Percentiles rank a stretch among this genome's conserved stretches.
Evolutionary conservation across 1,140 invertebrate genomes (phyloP).

Genomic region (Drosophila lacteicornis): DNA sequence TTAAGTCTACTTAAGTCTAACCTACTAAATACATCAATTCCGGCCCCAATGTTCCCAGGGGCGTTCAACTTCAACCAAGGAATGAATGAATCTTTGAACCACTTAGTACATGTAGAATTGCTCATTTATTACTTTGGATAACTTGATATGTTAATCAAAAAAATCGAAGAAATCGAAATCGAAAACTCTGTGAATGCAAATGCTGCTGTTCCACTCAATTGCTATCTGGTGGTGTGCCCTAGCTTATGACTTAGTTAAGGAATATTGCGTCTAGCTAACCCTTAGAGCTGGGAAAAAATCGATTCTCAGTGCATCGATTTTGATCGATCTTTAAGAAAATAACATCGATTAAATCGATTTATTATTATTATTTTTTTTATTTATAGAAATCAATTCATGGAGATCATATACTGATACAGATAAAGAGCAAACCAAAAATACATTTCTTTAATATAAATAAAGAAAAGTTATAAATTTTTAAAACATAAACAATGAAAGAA

Average conservation of each 20-base stretch:
- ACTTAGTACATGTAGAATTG: conserved; percentile 49
- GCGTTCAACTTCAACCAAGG: conserved; percentile 6
- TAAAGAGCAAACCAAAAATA: too few species aligned
- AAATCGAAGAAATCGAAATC: conserved; percentile 30
- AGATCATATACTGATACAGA: too few species aligned
- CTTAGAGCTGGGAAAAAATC: neutral
- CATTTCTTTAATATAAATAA: too few species aligned
- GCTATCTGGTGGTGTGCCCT: conserved; percentile 32
- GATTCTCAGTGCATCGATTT: too few species aligned
- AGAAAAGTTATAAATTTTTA: too few species aligned
- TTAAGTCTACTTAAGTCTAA: conserved; percentile 71
- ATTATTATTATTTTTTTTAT: too few species aligned
- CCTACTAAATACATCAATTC: conserved; percentile 41
- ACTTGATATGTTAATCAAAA: conserved; percentile 53
- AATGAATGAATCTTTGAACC: conserved; percentile 29
- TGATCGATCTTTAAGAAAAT: too few species aligned
- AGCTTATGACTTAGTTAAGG: conserved; percentile 51
- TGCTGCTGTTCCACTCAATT: conserved; percentile 21
- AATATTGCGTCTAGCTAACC: conserved; percentile 46
- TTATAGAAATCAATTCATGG: too few species aligned
- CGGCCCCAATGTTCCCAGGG: conserved; percentile 23
- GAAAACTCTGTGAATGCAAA: conserved; percentile 26
- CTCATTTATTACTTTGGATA: conserved; percentile 56
- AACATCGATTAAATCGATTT: too few species aligned
- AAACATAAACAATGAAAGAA: too few species aligned